A percentile compares a stretch with the other conserved stretches of the same genome.
Conservation (phyloP, 2,888 invertebrate species). For the Tinea semifulvella region DNA sequence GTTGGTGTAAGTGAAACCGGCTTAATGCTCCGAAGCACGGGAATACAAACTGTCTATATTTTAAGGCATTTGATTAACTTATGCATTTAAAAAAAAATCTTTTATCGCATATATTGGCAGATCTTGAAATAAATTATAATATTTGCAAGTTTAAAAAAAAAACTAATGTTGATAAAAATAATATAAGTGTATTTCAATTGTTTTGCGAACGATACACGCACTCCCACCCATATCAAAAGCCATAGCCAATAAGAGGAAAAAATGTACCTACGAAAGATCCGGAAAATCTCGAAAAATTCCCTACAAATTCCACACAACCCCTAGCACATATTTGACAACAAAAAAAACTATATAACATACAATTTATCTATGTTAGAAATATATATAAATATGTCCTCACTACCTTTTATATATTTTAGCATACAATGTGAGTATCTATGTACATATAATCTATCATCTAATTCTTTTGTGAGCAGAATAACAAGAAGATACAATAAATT, state of each 20-base stretch:
- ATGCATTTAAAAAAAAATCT: too few relatives aligned
- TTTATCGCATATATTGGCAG: neutral
- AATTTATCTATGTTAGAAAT: neutral
- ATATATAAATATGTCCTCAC: neutral
- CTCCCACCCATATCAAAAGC: constrained; percentile 25
- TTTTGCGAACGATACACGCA: constrained; percentile 9
- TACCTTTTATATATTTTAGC: too few relatives aligned
- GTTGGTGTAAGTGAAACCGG: too few relatives aligned
- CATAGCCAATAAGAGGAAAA: constrained; percentile 32
- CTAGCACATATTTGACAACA: neutral
- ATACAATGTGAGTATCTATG: too few relatives aligned
- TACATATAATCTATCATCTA: too few relatives aligned
- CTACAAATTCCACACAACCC: constrained; percentile 21
- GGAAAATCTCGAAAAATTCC: constrained; percentile 28
- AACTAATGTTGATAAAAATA: neutral
- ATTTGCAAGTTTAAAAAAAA: neutral
- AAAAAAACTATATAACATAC: constrained; percentile 1
- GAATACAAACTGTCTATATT: too few relatives aligned
- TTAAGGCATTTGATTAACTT: too few relatives aligned
- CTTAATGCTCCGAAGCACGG: too few relatives aligned
- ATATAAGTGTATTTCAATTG: neutral
- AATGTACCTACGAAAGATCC: constrained; percentile 24
- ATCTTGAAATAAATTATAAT: neutral
- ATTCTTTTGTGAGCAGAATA: too few relatives aligned
- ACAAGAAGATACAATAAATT: too few relatives aligned